These are phyloP conservation scores for Gavialis gangeticus DNA, from an alignment of 2,113 vertebrate species.

Conservation along the genomic window DNA sequence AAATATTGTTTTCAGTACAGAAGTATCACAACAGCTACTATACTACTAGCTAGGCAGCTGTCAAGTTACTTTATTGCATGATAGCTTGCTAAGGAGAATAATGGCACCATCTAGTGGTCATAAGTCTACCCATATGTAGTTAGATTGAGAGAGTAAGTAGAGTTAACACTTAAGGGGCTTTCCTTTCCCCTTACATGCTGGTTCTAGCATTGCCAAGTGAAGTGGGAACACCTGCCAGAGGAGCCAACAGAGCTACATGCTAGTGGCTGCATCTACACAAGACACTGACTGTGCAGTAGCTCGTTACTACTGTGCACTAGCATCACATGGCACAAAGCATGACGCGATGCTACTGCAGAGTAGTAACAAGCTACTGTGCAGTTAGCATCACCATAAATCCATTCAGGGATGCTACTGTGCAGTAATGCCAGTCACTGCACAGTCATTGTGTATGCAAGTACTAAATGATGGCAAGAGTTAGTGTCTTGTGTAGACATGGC, in stretches of 20 bases:
- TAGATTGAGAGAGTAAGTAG: accelerated
- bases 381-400: no score
- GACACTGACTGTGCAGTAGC: no score
- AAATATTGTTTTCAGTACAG: not conserved
- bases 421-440: no score
- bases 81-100: not conserved
- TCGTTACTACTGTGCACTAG: no score
- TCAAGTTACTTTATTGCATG: not conserved
- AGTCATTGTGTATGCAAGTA: no score
- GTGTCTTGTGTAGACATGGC: no score
- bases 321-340: no score
- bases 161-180: not conserved
- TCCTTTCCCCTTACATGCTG: accelerated
- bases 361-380: no score
- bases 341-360: no score
- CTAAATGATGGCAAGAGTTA: no score
- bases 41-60: accelerated
- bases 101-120: constrained; percentile 54
- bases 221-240: not conserved
- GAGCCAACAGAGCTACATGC: accelerated
- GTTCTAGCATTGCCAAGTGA: not conserved
- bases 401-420: no score
- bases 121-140: not conserved
- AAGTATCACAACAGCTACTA: accelerated
- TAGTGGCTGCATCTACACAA: not conserved